These are phyloP conservation scores for Collichthys lucidus DNA, from an alignment of 2,113 vertebrate species.

Conservation along the genomic window DNA sequence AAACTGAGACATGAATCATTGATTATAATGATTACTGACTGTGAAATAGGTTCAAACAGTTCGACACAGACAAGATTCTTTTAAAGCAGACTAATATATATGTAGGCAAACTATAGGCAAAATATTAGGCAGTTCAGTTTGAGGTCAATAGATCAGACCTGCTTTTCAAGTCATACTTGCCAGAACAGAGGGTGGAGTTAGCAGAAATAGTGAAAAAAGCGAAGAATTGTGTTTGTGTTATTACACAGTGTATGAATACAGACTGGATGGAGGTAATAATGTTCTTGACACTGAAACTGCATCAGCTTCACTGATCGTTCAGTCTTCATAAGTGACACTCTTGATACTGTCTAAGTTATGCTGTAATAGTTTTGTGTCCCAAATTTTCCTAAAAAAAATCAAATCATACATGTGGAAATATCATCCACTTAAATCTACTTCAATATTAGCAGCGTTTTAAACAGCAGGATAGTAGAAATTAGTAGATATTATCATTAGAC, in stretches of 20 bases:
- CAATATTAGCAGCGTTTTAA: not conserved
- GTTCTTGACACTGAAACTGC: not conserved
- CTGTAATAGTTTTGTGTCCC: not conserved
- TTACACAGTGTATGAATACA: not conserved
- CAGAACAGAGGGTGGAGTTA: not conserved
- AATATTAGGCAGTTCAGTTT: not conserved
- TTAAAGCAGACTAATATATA: too few species aligned
- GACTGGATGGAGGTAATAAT: not conserved
- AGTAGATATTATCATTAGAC: too few species aligned
- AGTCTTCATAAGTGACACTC: not conserved
- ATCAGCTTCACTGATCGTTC: not conserved
- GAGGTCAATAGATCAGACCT: not conserved
- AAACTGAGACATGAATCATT: not conserved
- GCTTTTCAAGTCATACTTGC: not conserved
- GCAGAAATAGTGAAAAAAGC: not conserved
- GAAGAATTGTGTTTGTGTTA: not conserved
- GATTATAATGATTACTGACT: not conserved
- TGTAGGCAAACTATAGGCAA: not conserved
- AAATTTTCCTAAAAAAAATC: not conserved
- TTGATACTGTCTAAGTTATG: not conserved
- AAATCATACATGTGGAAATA: not conserved
- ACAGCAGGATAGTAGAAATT: not conserved
- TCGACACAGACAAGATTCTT: not conserved
- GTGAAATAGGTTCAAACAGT: constrained; percentile 3
- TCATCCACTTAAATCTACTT: not conserved